Percentiles rank a stretch among this genome's conserved stretches.
phyloP scores from a whole-genome alignment of 2,797 vertebrate genomes.

The Mus minutoides region DNA sequence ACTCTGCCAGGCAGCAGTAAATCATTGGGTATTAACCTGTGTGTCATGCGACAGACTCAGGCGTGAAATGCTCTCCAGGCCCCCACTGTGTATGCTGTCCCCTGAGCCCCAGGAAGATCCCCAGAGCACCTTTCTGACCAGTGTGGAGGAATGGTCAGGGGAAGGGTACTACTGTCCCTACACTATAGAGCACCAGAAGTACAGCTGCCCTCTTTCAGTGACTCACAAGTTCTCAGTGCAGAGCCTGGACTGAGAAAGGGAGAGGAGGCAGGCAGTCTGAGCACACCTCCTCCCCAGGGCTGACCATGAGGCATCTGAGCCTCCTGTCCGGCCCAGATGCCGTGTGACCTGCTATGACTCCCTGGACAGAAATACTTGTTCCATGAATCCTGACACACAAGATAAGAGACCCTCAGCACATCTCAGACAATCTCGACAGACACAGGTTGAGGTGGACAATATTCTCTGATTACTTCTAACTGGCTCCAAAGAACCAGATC shows the following conservation, averaged over 20 bases:
- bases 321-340: neutral
- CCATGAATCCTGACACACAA: neutral
- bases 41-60: neutral
- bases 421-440: neutral
- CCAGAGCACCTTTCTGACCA: neutral
- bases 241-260: neutral
- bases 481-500: neutral
- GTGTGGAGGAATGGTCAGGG: neutral
- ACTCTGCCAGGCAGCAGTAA: neutral
- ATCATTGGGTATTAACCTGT: neutral
- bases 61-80: too few relatives aligned
- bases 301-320: neutral
- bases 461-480: neutral
- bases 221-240: neutral
- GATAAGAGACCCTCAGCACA: neutral
- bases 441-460: too few relatives aligned
- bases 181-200: neutral
- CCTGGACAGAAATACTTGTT: accelerated
- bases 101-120: neutral
- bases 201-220: neutral
- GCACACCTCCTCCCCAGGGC: too few relatives aligned
- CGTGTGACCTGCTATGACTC: neutral
- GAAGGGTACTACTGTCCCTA: too few relatives aligned
- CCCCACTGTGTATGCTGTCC: neutral
- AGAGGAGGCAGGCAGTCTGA: neutral